phyloP scores from a whole-genome alignment of 1,140 invertebrate species.

The Heliconius hewitsoni region DNA sequence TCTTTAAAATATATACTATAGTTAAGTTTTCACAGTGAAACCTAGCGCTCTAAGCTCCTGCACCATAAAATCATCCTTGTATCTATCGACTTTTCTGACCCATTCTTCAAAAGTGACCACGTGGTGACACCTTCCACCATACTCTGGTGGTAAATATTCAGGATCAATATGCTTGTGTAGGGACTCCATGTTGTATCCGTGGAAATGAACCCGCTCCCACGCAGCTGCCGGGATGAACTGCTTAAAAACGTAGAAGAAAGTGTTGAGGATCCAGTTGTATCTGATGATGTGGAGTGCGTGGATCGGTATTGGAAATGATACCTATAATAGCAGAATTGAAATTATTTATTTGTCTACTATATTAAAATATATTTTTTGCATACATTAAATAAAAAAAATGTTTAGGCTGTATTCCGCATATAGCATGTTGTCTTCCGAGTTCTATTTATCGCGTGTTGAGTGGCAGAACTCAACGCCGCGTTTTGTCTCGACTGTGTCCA shows the following conservation, averaged over 20 bases:
- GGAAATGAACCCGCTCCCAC: slow-evolving; percentile 87
- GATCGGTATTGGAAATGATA: slow-evolving; percentile 87
- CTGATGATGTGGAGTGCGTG: slow-evolving; percentile 88
- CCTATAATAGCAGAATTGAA: slow-evolving; percentile 55
- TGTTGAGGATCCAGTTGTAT: slow-evolving; percentile 89
- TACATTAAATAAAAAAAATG: no score
- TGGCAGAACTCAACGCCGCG: no score
- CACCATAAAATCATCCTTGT: slow-evolving; percentile 69
- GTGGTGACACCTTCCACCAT: slow-evolving; percentile 83
- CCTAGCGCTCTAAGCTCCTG: slow-evolving; percentile 61
- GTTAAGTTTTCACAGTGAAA: slow-evolving; percentile 49
- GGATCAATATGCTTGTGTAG: slow-evolving; percentile 88
- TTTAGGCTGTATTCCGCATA: no score
- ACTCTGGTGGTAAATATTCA: slow-evolving; percentile 85
- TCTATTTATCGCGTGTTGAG: no score
- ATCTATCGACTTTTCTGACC: slow-evolving; percentile 63
- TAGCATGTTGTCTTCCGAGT: no score
- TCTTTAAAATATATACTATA: background rate
- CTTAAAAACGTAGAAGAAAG: slow-evolving; percentile 87
- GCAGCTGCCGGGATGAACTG: slow-evolving; percentile 86
- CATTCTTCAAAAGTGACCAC: slow-evolving; percentile 62
- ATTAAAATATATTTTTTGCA: no score
- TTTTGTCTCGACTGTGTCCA: no score
- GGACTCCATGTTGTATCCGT: slow-evolving; percentile 88
- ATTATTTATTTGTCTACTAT: no score